Conservation (phyloP, 2,888 invertebrate genomes). For the Mesorhabditis spiculigera region DNA sequence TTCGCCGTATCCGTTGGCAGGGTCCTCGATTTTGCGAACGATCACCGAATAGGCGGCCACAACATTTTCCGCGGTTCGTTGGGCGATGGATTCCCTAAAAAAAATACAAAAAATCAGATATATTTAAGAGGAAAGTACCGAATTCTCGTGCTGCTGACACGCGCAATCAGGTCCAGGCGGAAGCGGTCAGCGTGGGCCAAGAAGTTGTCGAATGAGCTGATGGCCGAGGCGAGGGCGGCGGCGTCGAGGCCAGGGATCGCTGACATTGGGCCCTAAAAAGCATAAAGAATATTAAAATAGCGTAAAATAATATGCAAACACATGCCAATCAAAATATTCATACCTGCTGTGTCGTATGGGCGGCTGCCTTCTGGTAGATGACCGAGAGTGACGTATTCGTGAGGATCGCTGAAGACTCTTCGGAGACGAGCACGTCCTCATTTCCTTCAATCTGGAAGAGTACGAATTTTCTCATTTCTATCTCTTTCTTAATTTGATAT, state of each 20-base stretch:
- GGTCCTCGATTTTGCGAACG: constrained; percentile 30
- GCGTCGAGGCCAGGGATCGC: constrained; percentile 48
- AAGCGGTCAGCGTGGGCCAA: constrained; percentile 40
- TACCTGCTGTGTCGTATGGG: constrained; percentile 69
- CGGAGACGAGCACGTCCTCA: constrained; percentile 87
- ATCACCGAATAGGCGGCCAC: constrained; percentile 40
- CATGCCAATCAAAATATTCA: background rate
- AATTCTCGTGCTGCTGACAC: constrained; percentile 41
- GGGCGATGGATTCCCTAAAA: constrained; percentile 31
- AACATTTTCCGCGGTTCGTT: constrained; percentile 46
- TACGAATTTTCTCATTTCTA: background rate
- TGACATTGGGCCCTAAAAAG: constrained; percentile 45
- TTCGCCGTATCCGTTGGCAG: constrained; percentile 37
- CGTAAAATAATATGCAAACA: background rate
- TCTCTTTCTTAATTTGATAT: constrained; percentile 6
- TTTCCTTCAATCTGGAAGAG: constrained; percentile 82
- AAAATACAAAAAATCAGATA: background rate
- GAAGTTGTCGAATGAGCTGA: constrained; percentile 41
- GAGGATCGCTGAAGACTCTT: constrained; percentile 88
- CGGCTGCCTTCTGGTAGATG: constrained; percentile 86
- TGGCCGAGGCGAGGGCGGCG: constrained; percentile 23
- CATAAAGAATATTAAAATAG: background rate
- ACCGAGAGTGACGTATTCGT: constrained; percentile 87
- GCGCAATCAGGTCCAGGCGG: constrained; percentile 41
- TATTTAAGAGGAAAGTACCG: constrained; percentile 14